phyloP scores from a whole-genome alignment of 2,113 vertebrate genomes.

The Okapia johnstoni region DNA sequence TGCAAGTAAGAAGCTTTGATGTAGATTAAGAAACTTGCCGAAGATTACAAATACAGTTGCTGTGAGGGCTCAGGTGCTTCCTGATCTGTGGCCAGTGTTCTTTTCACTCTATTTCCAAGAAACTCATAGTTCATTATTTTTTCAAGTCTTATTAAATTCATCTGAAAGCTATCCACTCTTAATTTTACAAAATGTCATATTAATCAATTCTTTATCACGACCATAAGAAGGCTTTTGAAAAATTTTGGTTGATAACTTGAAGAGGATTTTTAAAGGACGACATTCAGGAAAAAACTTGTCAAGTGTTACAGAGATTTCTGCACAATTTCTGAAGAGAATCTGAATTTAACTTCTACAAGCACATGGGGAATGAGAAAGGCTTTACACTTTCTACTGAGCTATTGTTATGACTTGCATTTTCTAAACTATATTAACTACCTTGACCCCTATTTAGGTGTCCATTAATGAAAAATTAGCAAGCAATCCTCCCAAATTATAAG shows the following conservation, averaged over 20 bases:
- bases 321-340: not conserved
- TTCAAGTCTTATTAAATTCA: not conserved
- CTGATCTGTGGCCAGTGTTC: not conserved
- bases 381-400: not conserved
- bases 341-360: not conserved
- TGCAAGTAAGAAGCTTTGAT: not conserved
- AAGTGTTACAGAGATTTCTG: not conserved
- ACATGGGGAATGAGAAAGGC: not conserved
- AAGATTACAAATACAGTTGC: not conserved
- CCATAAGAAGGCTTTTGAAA: not conserved
- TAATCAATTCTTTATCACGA: not conserved
- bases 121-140: not conserved
- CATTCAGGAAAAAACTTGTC: not conserved
- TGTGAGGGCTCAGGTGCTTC: not conserved
- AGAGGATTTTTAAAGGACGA: not conserved
- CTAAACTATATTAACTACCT: constrained; percentile 10
- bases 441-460: not conserved
- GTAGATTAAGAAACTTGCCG: not conserved
- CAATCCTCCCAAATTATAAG: constrained; percentile 34
- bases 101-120: not conserved
- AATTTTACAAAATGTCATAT: not conserved
- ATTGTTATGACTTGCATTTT: constrained; percentile 32
- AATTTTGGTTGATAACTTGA: not conserved
- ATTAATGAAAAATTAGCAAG: constrained; percentile 61
- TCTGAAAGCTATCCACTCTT: not conserved